Percentiles rank a stretch among this genome's conserved stretches.
phyloP scores from a whole-genome alignment of 1,140 invertebrate species.

The Cecropterus lyciades region DNA sequence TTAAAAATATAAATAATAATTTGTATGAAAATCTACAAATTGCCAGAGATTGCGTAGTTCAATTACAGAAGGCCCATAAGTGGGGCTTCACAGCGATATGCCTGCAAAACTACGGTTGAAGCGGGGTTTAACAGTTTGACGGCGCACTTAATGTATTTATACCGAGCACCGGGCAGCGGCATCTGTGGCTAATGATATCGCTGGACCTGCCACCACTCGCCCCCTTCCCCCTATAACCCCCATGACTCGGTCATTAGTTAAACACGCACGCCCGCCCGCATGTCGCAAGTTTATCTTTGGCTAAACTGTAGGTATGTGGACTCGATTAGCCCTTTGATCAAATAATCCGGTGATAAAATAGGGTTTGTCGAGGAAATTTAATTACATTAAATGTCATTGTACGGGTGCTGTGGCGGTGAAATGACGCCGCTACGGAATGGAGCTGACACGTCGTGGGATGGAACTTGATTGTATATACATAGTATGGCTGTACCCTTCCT shows the following conservation, averaged over 20 bases:
- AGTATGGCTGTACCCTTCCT: too few species aligned
- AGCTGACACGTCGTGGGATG: slow-evolving; percentile 26
- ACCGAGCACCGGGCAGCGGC: slow-evolving; percentile 73
- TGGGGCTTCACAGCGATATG: slow-evolving; percentile 39
- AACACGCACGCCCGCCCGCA: slow-evolving; percentile 81
- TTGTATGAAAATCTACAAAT: too few species aligned
- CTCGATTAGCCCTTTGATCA: slow-evolving; percentile 84
- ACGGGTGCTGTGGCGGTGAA: slow-evolving; percentile 54
- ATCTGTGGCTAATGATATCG: slow-evolving; percentile 82
- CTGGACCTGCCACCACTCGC: slow-evolving; percentile 50
- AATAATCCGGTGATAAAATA: slow-evolving; percentile 82
- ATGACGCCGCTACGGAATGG: slow-evolving; percentile 36
- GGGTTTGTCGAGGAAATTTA: slow-evolving; percentile 79
- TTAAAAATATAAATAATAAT: too few species aligned
- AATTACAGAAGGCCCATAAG: background rate
- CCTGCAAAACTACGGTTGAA: slow-evolving; percentile 58
- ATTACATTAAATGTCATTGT: slow-evolving; percentile 80
- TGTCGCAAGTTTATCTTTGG: slow-evolving; percentile 83
- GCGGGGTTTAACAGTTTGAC: slow-evolving; percentile 76
- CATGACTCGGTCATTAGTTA: slow-evolving; percentile 82
- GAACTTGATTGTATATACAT: slow-evolving; percentile 18
- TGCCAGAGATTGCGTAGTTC: background rate
- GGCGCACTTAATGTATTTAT: slow-evolving; percentile 81
- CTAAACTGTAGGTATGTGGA: slow-evolving; percentile 79
- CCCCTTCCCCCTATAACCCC: slow-evolving; percentile 47